Base-by-base conservation (phyloP, 2,888 invertebrate genomes). In the Pseudococcus viburni region DNA sequence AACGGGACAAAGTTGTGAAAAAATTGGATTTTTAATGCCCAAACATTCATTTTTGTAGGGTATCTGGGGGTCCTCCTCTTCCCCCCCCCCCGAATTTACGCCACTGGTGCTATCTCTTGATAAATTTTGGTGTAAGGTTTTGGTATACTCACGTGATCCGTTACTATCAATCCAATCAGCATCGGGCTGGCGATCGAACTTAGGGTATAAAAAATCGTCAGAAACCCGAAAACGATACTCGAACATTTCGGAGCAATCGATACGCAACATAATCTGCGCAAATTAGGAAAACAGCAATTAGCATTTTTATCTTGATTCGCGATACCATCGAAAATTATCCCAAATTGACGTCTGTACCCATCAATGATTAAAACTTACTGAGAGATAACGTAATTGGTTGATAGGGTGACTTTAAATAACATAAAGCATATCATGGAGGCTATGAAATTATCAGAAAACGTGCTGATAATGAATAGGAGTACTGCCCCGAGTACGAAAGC, bases 161-260 rank as follows among this genome's bases (percentile, higher is more conserved):
- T 77, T 33, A 77, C 77, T 1, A 77, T 12, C 15, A 77, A 33
- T 15, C 77, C 77, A 33, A 77, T 39, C 33, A 77, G 3, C 39
- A 77, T 22, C 7, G 77, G 77, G 39, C 77, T 39, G 15, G 33
- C 26, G 26, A 77, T 17, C 22, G 77, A 77, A 33, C 77, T 77
- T 6, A 77, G 17, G 12, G 77, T 77, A 17, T 77, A 77, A 15
- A 77, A 77, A 39, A 77, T 77, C 5, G 39, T 39, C 6, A 77
- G 39, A 15, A 77, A 77, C 0, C 77, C 77, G 39, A 77, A 77
- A 26, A 77, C 39, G 2, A 77, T 15, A 26, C 77, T 39, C 12
- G 77, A 77, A 39, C 77, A 77, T 77, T 77, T 77, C 7, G 77
- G 77, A 19, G 77, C 77, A 0, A 77, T 77, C 33, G 77, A 77